These are phyloP conservation scores for Pectinophora gossypiella DNA, from an alignment of 1,140 invertebrate genomes.

Conservation along the genomic window DNA sequence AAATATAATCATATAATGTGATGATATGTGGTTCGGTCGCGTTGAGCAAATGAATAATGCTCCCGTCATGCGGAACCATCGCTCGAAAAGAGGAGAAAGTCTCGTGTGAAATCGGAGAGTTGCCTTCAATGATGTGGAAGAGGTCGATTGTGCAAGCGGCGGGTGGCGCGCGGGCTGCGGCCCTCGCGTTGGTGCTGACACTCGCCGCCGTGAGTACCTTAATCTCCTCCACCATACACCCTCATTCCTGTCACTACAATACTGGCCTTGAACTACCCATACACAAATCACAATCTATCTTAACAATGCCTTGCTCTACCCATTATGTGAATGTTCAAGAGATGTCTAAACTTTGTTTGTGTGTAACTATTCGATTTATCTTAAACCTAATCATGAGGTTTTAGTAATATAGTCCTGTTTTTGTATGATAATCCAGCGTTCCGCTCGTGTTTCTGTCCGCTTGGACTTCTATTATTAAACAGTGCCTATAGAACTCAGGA, in stretches of 20 bases:
- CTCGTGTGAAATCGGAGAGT: slow-evolving; percentile 64
- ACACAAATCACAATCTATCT: no score
- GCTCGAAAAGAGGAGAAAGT: slow-evolving; percentile 55
- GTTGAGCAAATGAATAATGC: neutral
- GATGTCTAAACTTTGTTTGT: no score
- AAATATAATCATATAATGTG: neutral
- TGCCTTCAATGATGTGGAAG: slow-evolving; percentile 73
- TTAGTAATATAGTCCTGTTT: no score
- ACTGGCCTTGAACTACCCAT: neutral
- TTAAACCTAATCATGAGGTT: no score
- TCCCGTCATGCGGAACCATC: neutral
- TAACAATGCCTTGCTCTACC: no score
- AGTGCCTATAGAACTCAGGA: no score
- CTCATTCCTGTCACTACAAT: neutral
- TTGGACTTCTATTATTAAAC: no score
- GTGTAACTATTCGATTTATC: no score
- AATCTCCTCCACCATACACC: neutral
- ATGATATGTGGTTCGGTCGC: neutral
- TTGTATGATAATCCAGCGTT: no score
- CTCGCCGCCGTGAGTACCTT: slow-evolving; percentile 44
- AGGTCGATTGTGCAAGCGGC: slow-evolving; percentile 69
- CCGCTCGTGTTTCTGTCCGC: no score
- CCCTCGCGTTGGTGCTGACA: slow-evolving; percentile 27
- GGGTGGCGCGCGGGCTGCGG: slow-evolving; percentile 27
- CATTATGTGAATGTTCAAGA: no score